Evolutionary conservation across 2,113 vertebrate species (phyloP).

Genomic region (Pristiophorus japonicus): DNA sequence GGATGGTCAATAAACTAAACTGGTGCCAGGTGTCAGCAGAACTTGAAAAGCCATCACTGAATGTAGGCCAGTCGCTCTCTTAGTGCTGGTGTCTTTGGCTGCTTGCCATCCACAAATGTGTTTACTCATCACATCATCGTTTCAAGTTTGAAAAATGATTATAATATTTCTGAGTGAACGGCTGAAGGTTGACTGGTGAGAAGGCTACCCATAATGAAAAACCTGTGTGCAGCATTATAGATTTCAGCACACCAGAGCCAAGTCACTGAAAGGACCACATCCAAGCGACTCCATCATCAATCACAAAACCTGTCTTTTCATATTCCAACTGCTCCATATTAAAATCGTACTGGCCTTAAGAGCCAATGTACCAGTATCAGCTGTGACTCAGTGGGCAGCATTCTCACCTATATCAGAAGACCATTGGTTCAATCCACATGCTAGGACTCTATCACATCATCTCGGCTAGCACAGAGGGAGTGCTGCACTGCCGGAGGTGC

Average conservation of each 20-base stretch:
- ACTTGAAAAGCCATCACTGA: background rate
- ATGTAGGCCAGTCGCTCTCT: background rate
- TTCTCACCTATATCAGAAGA: background rate
- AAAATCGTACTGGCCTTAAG: background rate
- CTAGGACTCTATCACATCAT: too few species aligned
- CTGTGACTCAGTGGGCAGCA: background rate
- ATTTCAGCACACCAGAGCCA: constrained; percentile 4
- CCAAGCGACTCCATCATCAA: constrained; percentile 19
- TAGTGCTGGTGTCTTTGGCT: constrained; percentile 18
- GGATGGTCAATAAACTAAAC: background rate
- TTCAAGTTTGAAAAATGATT: constrained; percentile 35
- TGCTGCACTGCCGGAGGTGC: background rate
- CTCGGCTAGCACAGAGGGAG: background rate
- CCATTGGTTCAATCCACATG: background rate
- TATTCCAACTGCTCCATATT: background rate
- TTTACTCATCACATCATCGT: constrained; percentile 35
- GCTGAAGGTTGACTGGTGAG: constrained; percentile 30
- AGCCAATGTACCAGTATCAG: background rate
- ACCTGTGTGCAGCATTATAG: background rate
- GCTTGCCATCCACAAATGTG: constrained; percentile 30
- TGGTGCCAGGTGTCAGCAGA: background rate
- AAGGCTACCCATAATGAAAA: constrained; percentile 24
- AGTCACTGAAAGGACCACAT: background rate
- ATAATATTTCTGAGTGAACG: constrained; percentile 37
- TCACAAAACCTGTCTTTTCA: background rate